phyloP scores from a whole-genome alignment of 2,113 vertebrate species.

The Anarhynchus alexandrinus region DNA sequence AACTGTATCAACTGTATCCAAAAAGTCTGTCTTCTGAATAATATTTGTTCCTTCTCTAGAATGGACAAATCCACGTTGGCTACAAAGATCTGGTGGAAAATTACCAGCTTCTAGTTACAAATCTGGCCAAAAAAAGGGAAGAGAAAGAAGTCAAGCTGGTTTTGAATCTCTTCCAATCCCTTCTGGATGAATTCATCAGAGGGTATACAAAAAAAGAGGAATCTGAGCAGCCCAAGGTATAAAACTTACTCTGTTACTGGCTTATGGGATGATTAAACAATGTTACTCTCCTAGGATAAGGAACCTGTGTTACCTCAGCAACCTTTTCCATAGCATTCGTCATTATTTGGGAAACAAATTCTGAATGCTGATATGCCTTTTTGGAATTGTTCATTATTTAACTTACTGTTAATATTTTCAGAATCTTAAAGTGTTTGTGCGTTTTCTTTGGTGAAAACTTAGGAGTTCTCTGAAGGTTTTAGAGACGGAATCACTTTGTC shows the following conservation, averaged over 20 bases:
- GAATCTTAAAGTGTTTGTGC: neutral
- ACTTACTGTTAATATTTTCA: neutral
- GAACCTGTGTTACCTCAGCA: neutral
- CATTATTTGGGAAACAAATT: neutral
- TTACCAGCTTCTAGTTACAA: conserved; percentile 88
- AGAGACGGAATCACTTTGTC: neutral
- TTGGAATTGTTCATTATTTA: neutral
- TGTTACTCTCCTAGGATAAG: neutral
- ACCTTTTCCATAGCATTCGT: neutral
- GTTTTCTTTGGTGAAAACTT: neutral
- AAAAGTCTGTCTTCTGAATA: neutral
- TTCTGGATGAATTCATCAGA: conserved; percentile 93
- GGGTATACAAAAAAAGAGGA: conserved; percentile 90
- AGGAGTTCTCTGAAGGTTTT: neutral
- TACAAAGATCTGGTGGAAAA: conserved; percentile 92
- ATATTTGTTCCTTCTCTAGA: conserved; percentile 66
- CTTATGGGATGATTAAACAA: neutral
- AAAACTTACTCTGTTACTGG: neutral
- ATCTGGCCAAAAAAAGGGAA: conserved; percentile 83
- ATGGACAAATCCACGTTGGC: conserved; percentile 85
- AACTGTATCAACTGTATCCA: neutral
- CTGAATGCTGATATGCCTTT: neutral
- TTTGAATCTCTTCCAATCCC: conserved; percentile 94
- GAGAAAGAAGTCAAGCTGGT: conserved; percentile 92
- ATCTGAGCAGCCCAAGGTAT: conserved; percentile 84